These are phyloP conservation scores for Malthinus seriepunctatus DNA, from an alignment of 2,888 invertebrate species.

Conservation along the genomic window DNA sequence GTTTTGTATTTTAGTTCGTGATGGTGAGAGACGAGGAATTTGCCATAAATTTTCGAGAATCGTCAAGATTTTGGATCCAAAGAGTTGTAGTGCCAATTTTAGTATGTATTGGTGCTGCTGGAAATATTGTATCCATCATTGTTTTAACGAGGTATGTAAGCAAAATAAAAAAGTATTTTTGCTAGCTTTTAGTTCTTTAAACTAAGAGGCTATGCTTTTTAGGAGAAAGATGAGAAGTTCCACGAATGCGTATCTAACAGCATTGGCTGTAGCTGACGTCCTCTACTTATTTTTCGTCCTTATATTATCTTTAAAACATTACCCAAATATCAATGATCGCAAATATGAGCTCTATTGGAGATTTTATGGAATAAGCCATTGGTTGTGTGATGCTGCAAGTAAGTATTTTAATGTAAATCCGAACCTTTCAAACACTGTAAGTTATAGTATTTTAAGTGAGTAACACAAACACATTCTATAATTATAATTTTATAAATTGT, in stretches of 20 bases:
- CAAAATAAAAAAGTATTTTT: neutral
- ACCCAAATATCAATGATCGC: conserved; percentile 59
- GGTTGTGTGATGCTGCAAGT: conserved; percentile 71
- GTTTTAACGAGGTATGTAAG: conserved; percentile 60
- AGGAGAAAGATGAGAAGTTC: conserved; percentile 73
- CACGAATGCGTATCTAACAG: conserved; percentile 75
- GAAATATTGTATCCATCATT: conserved; percentile 64
- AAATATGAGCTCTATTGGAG: conserved; percentile 62
- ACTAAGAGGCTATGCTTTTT: conserved; percentile 27
- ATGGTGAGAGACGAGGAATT: neutral
- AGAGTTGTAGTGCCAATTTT: conserved; percentile 66
- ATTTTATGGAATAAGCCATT: conserved; percentile 62
- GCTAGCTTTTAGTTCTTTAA: neutral
- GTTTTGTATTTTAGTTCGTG: neutral
- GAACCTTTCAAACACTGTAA: neutral
- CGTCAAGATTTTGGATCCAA: conserved; percentile 62
- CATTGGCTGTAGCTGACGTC: conserved; percentile 72
- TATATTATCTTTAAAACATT: conserved; percentile 64
- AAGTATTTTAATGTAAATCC: conserved; percentile 47
- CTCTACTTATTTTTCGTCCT: conserved; percentile 69
- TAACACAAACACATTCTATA: neutral
- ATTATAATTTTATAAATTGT: too few relatives aligned
- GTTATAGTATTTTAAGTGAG: neutral
- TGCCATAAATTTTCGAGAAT: conserved; percentile 41
- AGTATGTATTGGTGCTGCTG: conserved; percentile 68